phyloP scores from a whole-genome alignment of 2,888 invertebrate species.

The Plebejus melissa region DNA sequence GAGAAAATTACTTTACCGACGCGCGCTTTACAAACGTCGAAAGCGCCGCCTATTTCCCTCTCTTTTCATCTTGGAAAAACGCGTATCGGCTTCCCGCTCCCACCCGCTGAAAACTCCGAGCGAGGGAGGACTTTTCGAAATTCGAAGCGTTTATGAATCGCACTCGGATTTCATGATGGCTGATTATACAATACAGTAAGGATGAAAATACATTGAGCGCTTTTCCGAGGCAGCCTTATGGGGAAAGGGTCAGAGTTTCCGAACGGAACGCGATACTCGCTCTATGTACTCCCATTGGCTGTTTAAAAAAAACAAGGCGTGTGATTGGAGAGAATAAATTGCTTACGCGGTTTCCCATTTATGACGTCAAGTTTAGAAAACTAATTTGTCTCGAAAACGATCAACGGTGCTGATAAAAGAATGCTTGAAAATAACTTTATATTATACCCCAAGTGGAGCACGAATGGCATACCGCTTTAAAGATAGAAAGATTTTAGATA shows the following conservation, averaged over 20 bases:
- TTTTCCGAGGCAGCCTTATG: conserved; percentile 47
- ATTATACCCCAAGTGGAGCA: not conserved
- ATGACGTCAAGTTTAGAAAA: conserved; percentile 59
- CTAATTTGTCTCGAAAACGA: conserved; percentile 37
- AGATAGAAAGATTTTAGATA: not conserved
- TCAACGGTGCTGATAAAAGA: conserved; percentile 9
- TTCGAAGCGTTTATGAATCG: conserved; percentile 59
- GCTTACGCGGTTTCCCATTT: conserved; percentile 67
- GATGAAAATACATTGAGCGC: conserved; percentile 59
- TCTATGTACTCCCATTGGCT: conserved; percentile 73
- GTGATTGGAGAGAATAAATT: conserved; percentile 79
- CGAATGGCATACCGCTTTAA: not conserved
- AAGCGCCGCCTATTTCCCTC: conserved; percentile 53
- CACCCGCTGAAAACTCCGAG: conserved; percentile 50
- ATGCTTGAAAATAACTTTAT: not conserved
- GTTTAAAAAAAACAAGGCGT: conserved; percentile 65
- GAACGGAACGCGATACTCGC: conserved; percentile 51
- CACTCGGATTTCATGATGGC: conserved; percentile 75
- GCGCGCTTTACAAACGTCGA: conserved; percentile 48
- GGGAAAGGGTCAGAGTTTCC: conserved; percentile 51
- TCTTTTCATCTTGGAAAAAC: conserved; percentile 42
- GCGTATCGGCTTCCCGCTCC: conserved; percentile 45
- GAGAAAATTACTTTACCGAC: conserved; percentile 70
- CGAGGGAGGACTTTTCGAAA: conserved; percentile 66
- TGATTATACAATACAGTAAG: conserved; percentile 76